Evolutionary conservation across 2,113 vertebrate species (phyloP).

Genomic region (Bos javanicus): DNA sequence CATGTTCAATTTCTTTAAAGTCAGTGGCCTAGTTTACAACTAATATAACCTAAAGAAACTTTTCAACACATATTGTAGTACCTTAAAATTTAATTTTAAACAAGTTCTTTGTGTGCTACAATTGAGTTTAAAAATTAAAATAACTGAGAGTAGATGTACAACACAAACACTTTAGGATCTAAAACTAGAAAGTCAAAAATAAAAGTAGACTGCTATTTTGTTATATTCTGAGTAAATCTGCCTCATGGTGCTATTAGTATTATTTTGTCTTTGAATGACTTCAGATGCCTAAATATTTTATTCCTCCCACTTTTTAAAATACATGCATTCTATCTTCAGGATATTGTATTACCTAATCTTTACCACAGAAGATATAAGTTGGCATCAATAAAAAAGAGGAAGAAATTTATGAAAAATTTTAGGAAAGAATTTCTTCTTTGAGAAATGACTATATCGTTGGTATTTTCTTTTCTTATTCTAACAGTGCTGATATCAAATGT

Average conservation of each 20-base stretch:
- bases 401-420: not conserved
- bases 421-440: not conserved
- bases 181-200: not conserved
- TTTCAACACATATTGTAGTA: not conserved
- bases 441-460: not conserved
- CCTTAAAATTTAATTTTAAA: not conserved
- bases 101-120: not conserved
- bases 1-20: not conserved
- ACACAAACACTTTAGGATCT: not conserved
- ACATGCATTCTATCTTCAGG: not conserved
- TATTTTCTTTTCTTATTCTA: constrained; percentile 6
- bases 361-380: not conserved
- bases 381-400: not conserved
- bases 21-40: not conserved
- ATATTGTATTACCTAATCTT: not conserved
- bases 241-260: not conserved
- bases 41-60: not conserved
- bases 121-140: not conserved
- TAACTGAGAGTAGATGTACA: not conserved
- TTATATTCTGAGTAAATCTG: not conserved
- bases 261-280: not conserved
- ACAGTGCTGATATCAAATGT: constrained; percentile 25
- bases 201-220: not conserved
- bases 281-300: not conserved
- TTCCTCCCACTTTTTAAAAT: not conserved